These are phyloP conservation scores for Aphis gossypii DNA, from an alignment of 1,140 invertebrate species.

Conservation along the genomic window DNA sequence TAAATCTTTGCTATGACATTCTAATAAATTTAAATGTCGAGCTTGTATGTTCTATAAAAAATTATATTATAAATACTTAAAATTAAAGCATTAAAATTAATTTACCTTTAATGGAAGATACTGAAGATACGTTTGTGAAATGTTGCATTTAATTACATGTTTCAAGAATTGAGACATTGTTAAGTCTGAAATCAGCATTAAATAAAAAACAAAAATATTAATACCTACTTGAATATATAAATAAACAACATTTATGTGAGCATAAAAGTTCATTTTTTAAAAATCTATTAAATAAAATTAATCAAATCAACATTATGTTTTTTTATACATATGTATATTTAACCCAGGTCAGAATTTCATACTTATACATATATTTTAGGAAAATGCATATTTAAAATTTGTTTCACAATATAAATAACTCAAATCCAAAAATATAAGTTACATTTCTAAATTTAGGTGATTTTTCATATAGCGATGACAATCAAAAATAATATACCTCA, in stretches of 20 bases:
- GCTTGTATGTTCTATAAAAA: constrained; percentile 59
- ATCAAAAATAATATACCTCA: too few species aligned
- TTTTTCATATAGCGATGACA: background rate
- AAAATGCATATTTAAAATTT: too few species aligned
- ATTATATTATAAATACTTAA: background rate
- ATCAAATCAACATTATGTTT: background rate
- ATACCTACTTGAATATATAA: background rate
- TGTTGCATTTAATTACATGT: constrained; percentile 26
- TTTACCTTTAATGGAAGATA: constrained; percentile 46
- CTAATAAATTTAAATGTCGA: constrained; percentile 88
- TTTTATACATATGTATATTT: background rate
- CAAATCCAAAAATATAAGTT: background rate
- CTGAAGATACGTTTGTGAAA: background rate
- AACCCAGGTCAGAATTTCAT: background rate
- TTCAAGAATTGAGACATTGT: constrained; percentile 47
- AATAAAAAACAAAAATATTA: background rate
- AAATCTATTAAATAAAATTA: background rate
- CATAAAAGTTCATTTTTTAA: background rate
- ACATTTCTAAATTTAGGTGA: background rate
- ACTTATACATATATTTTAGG: too few species aligned
- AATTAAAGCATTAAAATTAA: background rate
- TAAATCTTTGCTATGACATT: constrained; percentile 97
- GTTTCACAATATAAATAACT: too few species aligned
- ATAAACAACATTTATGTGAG: background rate
- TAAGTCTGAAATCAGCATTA: background rate